Evolutionary conservation across 2,113 vertebrate genomes (phyloP), one percentile per base, ranked within the genome.

Genomic region (Mastomys natalensis): DNA sequence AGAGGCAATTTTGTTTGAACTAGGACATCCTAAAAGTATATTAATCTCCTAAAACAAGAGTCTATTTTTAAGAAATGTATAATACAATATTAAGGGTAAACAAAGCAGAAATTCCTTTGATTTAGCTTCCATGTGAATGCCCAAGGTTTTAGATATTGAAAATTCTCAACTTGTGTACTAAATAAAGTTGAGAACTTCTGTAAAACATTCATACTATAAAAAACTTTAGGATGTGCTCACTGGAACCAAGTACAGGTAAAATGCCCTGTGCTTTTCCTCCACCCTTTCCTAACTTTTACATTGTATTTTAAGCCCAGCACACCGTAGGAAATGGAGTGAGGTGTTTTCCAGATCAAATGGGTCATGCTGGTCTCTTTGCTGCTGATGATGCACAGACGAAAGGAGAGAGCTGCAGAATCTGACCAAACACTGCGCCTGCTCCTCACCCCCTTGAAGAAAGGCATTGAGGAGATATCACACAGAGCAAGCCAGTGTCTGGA

Each of bases 11-110:
- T 45, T 19, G 17, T 45, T 11, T 68, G 7, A 9, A 62, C 3
- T n/a, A 31, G 24, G 5, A 72, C 12, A 89, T 60, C 93, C 43
- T 89, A 68, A 87, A 93, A 9, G 81, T 85, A 72, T 26, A 31
- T 76, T 60, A 60, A 64, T 87, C 11, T 62, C 29, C 88, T 37
- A 87, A 68, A 88, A 89, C 70, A 73, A 45, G 45, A 87, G 29
- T 51, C 21, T 81, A 70, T 73, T 70, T 88, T 94, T 87, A 91
- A 48, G 73, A 17, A 92, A 34, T 31, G 86, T 89, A 60, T n/a
- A 88, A 60, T 77, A 40, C 89, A 43, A 96, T 93, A 64, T 60
- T 74, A 40, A n/a, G 43, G 74, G 73, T 34, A 60, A 31, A 89
- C 34, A 55, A 88, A 62, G 40, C 53, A 91, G 43, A 86, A 96